These are phyloP conservation scores for Trichopria drosophilae DNA, from an alignment of 2,888 invertebrate genomes.

Conservation along the genomic window DNA sequence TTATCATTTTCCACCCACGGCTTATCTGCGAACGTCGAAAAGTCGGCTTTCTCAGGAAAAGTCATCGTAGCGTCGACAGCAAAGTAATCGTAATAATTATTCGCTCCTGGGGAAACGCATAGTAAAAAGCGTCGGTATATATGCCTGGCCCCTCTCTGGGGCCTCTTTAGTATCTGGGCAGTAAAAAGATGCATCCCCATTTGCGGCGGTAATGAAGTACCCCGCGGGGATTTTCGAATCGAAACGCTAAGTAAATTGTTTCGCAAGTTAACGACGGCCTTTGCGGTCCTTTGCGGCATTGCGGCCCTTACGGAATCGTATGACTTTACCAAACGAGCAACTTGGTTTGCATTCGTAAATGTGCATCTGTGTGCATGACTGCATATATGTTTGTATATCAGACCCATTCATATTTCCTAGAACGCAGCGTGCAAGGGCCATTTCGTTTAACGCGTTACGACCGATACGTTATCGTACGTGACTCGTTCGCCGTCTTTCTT, in stretches of 20 bases:
- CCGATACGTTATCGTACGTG: constrained; percentile 37
- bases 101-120: too few species aligned
- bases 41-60: too few species aligned
- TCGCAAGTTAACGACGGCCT: constrained; percentile 26
- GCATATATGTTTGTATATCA: too few species aligned
- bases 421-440: constrained; percentile 28
- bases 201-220: constrained; percentile 13
- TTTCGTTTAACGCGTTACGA: constrained; percentile 40
- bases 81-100: constrained; percentile 22
- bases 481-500: background rate
- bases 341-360: too few species aligned
- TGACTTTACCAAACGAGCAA: too few species aligned
- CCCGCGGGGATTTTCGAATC: constrained; percentile 17
- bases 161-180: background rate
- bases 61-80: constrained; percentile 1
- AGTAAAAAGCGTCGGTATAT: too few species aligned
- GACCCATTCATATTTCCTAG: constrained; percentile 42
- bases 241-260: constrained; percentile 29
- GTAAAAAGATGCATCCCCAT: constrained; percentile 5
- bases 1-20: too few species aligned
- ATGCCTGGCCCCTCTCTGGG: background rate
- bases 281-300: constrained; percentile 8
- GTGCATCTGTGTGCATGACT: too few species aligned
- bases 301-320: too few species aligned
- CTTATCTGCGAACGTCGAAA: too few species aligned